Evolutionary conservation across 2,797 vertebrate species (phyloP).

Genomic region (Tolypeutes matacus): DNA sequence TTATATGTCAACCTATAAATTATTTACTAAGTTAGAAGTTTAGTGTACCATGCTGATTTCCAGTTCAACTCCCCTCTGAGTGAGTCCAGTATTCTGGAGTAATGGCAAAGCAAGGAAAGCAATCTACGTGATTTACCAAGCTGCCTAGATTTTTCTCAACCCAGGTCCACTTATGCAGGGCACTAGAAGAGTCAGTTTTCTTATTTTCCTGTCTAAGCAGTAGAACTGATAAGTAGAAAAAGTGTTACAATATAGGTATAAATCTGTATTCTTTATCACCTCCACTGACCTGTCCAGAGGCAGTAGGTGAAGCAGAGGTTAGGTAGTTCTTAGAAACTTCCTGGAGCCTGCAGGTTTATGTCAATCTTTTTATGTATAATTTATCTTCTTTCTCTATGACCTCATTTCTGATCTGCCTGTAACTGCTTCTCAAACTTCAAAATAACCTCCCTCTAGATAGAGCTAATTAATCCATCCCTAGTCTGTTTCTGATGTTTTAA

Average conservation of each 20-base stretch:
- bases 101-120: not conserved
- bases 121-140: not conserved
- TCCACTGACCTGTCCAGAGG: not conserved
- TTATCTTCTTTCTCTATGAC: not conserved
- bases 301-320: not conserved
- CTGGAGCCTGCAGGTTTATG: not conserved
- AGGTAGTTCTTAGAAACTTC: not conserved
- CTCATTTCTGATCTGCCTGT: slow-evolving; percentile 23
- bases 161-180: not conserved
- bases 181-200: not conserved
- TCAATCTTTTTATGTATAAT: not conserved
- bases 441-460: not conserved
- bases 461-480: not conserved
- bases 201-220: not conserved
- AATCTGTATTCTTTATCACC: not conserved
- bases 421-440: not conserved
- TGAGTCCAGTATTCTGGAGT: not conserved
- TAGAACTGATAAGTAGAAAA: not conserved
- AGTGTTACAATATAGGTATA: not conserved
- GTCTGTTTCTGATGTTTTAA: not conserved
- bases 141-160: not conserved
- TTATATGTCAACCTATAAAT: not conserved
- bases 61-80: not conserved
- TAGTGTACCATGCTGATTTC: not conserved
- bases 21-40: slow-evolving; percentile 26